Conservation (phyloP, 2,797 vertebrate species). For the Myotis planiceps region DNA sequence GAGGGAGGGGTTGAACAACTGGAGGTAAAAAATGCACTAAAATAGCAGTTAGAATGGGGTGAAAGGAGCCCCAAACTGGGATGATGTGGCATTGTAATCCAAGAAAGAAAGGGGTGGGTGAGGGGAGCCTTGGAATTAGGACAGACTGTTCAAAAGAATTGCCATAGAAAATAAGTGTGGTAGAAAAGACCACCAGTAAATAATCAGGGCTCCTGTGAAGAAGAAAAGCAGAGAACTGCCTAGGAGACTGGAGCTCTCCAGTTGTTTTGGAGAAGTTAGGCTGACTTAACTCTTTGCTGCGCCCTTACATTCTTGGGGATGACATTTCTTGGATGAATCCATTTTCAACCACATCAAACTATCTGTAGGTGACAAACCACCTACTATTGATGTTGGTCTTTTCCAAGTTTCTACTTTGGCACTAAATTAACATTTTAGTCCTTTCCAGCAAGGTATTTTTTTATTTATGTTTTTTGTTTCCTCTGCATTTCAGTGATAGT, state of each 20-base stretch:
- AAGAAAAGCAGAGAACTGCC: not conserved
- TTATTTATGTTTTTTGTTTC: not conserved
- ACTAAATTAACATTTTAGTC: not conserved
- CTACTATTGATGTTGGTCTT: not conserved
- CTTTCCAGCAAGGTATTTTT: slow-evolving; percentile 22
- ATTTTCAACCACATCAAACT: not conserved
- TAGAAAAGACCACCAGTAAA: not conserved
- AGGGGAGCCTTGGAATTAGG: not conserved
- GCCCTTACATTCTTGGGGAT: not conserved
- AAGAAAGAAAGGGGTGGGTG: not conserved
- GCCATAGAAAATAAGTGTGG: not conserved
- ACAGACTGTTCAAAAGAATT: not conserved
- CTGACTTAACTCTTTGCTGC: not conserved
- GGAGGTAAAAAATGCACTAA: not conserved
- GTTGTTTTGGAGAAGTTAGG: not conserved
- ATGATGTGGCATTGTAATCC: not conserved
- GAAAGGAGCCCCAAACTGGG: not conserved
- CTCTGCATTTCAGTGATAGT: slow-evolving; percentile 42
- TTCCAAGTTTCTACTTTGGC: not conserved
- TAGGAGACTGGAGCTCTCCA: not conserved
- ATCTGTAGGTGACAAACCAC: not conserved
- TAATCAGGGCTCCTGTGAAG: not conserved
- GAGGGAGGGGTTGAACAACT: not conserved
- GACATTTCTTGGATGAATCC: not conserved
- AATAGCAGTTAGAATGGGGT: not conserved